Evolutionary conservation across 1,140 invertebrate genomes (phyloP), one percentile per base, ranked within the genome.

Genomic region (Drosophila nigromelanica): DNA sequence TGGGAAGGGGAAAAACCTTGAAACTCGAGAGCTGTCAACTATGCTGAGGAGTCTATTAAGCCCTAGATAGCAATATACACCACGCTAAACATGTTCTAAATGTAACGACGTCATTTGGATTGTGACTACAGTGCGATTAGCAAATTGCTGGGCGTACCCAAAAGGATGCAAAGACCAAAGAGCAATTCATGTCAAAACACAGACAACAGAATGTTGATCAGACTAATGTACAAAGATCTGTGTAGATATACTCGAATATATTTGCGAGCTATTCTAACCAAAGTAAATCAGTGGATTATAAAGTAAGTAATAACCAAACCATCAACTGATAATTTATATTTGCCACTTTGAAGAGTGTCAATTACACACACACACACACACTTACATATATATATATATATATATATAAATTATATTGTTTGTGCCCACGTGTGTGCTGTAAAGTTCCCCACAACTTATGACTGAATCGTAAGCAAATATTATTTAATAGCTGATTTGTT

Each of bases 401-500:
- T 48, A 7, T 6, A 27, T 60, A 30, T 21, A 7, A 24, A 10
- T 56, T 66, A 39, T 30, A 56, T 15, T n/a, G 21, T 52, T 68
- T 42, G 27, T 3, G 12, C 4, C 40, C 61, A 52, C 43, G 45
- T 48, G 43, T 27, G 15, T 11, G 30, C 24, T n/a, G 39, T 14
- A 4, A 6, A 40, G 39, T 2, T 21, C 11, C 35, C 18, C 24
- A 42, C 39, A 33, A 59, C 52, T 67, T 24, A 27, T 48, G 21
- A 54, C 27, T 55, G 51, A 59, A 56, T 39, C 43, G 51, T 35
- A 18, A 14, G 43, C 48, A 77, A 86, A 86, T 86, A 80, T 72
- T 86, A 72, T 75, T 76, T 51, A 75, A 68, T 48, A 45, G 24
- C 47, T 59, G 42, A 60, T 61, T 73, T 83, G 63, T 83, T 72